Percentiles rank a stretch among this genome's conserved stretches.
These are phyloP conservation scores for Gorsachius magnificus DNA, from an alignment of 2,797 vertebrate genomes.

Conservation along the genomic window DNA sequence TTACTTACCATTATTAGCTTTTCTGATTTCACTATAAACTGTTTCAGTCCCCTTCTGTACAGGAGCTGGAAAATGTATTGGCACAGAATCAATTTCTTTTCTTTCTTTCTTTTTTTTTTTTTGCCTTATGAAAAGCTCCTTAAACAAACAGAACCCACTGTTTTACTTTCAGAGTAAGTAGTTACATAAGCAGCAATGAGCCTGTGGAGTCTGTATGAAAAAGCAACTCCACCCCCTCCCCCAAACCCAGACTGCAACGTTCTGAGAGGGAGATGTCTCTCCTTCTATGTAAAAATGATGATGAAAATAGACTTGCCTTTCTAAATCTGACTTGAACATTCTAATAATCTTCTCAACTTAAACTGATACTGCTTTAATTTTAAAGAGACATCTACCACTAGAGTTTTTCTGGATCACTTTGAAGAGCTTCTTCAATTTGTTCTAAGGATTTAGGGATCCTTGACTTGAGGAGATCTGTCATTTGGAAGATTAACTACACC, in stretches of 20 bases:
- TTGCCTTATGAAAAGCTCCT: slow-evolving; percentile 23
- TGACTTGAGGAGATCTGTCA: neutral
- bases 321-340: neutral
- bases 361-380: neutral
- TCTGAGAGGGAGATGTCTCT: neutral
- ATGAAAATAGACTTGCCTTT: neutral
- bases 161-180: slow-evolving; percentile 20
- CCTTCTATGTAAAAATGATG: neutral
- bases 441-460: neutral
- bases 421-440: neutral
- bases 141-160: slow-evolving; percentile 31
- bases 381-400: neutral
- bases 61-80: slow-evolving; percentile 81
- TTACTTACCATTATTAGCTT: slow-evolving; percentile 84
- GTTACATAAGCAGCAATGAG: neutral
- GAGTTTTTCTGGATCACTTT: neutral
- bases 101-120: neutral
- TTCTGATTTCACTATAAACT: slow-evolving; percentile 94
- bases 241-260: neutral
- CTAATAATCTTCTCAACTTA: neutral
- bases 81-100: slow-evolving; percentile 61
- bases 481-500: neutral
- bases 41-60: slow-evolving; percentile 88
- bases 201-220: neutral
- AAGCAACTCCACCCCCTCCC: neutral